Evolutionary conservation across 2,113 vertebrate genomes (phyloP).

Genomic region (Vulpes ferrilata): DNA sequence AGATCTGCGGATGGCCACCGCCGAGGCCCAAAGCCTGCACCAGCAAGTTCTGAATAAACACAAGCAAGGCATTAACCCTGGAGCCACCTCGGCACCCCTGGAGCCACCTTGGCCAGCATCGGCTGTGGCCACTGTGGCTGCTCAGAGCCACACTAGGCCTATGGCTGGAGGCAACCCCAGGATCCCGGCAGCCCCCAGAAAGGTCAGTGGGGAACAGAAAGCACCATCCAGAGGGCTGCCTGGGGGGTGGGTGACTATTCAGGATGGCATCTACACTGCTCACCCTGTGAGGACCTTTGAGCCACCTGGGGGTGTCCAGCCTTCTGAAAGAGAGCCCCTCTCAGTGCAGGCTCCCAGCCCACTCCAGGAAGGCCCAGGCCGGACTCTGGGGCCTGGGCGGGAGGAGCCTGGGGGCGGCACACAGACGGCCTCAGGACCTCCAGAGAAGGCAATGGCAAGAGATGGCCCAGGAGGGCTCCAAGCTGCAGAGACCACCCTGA

Average conservation of each 20-base stretch:
- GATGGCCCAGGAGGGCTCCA: not conserved
- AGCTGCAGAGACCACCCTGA: constrained; percentile 91
- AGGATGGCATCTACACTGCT: constrained; percentile 87
- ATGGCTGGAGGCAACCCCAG: constrained; percentile 73
- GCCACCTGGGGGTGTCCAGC: constrained; percentile 57
- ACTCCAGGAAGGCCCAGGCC: constrained; percentile 61
- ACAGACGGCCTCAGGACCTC: constrained; percentile 36
- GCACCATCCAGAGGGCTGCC: constrained; percentile 83
- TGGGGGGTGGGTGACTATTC: constrained; percentile 87
- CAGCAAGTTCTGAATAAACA: constrained; percentile 88
- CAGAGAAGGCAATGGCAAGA: constrained; percentile 21
- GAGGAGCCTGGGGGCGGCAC: not conserved
- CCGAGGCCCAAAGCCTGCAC: constrained; percentile 90
- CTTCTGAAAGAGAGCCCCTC: not conserved
- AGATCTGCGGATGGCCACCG: constrained; percentile 88
- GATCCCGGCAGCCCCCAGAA: constrained; percentile 88
- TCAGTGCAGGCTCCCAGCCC: constrained; percentile 59
- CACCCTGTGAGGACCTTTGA: constrained; percentile 84
- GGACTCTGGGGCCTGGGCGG: not conserved
- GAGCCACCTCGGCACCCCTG: accelerated
- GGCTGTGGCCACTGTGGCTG: not conserved
- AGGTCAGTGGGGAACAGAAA: constrained; percentile 95
- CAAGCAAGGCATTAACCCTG: not conserved
- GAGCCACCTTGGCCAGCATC: not conserved
- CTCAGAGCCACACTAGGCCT: not conserved